Percentiles rank a stretch among this genome's conserved stretches.
Evolutionary conservation across 2,888 invertebrate species (phyloP).

Genomic region (Dasysyrphus tricinctus): DNA sequence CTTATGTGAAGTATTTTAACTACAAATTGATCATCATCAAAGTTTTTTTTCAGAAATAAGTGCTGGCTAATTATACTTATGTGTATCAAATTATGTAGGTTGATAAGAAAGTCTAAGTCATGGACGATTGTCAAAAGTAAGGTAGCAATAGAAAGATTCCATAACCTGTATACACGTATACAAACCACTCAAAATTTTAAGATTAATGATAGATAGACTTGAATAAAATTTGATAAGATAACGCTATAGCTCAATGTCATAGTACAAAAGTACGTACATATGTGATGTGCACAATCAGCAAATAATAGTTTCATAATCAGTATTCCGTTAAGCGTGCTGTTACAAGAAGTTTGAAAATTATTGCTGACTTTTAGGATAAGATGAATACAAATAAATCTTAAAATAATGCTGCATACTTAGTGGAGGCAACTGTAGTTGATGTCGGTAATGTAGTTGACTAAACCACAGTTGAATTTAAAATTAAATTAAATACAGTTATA

Average conservation of each 20-base stretch:
- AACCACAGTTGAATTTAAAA: background rate
- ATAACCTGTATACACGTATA: background rate
- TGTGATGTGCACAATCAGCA: background rate
- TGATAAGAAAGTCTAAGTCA: background rate
- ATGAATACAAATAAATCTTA: background rate
- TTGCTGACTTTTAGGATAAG: background rate
- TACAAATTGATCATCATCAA: background rate
- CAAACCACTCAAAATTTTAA: background rate
- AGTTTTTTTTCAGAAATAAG: background rate
- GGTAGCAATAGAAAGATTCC: background rate
- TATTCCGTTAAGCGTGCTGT: background rate
- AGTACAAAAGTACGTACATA: background rate
- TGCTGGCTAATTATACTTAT: background rate
- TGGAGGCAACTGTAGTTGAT: background rate
- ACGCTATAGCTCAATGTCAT: constrained; percentile 2
- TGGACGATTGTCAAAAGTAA: background rate
- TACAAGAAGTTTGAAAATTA: background rate
- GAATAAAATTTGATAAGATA: constrained; percentile 8
- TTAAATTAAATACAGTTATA: too few relatives aligned
- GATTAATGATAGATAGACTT: constrained; percentile 13
- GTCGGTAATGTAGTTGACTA: background rate
- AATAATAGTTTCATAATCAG: background rate
- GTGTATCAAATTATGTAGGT: background rate
- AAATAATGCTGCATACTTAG: background rate
- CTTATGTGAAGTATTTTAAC: background rate